phyloP scores from a whole-genome alignment of 2,888 invertebrate species.

The Eristalis tenax region DNA sequence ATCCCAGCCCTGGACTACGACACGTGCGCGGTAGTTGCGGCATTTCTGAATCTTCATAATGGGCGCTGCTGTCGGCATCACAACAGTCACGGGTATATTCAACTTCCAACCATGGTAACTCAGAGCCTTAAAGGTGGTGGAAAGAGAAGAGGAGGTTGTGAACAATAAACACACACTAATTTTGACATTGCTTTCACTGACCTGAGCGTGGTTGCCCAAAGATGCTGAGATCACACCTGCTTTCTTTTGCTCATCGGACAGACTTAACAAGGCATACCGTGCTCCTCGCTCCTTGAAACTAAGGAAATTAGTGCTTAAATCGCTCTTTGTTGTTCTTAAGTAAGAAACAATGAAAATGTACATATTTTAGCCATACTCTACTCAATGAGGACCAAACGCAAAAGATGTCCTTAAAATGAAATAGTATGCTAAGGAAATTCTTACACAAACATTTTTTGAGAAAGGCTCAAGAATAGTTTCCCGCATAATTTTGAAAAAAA shows the following conservation, averaged over 20 bases:
- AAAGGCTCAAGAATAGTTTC: too few relatives aligned
- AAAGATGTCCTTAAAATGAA: too few relatives aligned
- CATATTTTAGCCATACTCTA: too few relatives aligned
- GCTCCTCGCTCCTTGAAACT: constrained; percentile 98
- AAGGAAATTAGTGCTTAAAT: constrained; percentile 32
- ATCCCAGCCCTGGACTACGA: constrained; percentile 88
- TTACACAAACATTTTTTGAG: too few relatives aligned
- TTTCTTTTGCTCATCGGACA: constrained; percentile 87
- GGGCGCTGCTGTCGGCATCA: constrained; percentile 97
- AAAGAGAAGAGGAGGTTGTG: neutral
- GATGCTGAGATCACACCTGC: constrained; percentile 95
- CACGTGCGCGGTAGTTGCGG: constrained; percentile 90
- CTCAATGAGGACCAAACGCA: too few relatives aligned
- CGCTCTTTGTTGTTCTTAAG: too few relatives aligned
- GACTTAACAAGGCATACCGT: constrained; percentile 89
- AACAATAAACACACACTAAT: neutral
- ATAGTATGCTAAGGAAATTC: too few relatives aligned
- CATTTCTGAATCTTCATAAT: constrained; percentile 98
- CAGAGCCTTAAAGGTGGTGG: constrained; percentile 82
- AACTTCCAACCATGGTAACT: constrained; percentile 90
- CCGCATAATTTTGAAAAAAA: too few relatives aligned
- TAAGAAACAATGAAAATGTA: too few relatives aligned
- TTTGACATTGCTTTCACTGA: constrained; percentile 16
- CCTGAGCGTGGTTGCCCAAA: constrained; percentile 95
- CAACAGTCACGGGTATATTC: constrained; percentile 89